These are phyloP conservation scores for Notothenia coriiceps DNA, from an alignment of 2,113 vertebrate genomes.

Conservation along the genomic window DNA sequence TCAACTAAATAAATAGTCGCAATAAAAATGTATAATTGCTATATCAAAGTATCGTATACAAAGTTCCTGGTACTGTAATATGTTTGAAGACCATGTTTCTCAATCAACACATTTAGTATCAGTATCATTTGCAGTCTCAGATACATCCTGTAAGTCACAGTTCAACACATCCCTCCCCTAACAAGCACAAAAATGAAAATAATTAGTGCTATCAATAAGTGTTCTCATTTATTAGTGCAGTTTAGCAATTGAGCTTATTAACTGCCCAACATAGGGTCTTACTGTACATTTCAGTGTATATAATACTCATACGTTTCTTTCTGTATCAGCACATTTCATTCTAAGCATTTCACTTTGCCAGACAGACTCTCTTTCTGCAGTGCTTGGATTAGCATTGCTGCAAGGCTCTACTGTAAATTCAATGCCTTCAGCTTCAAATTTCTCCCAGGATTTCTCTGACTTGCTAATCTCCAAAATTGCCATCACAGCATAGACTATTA, in stretches of 20 bases:
- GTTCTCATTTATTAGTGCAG: background rate
- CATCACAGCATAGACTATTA: slow-evolving; percentile 48
- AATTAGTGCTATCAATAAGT: background rate
- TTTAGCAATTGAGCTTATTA: slow-evolving; percentile 4
- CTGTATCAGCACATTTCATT: slow-evolving; percentile 20
- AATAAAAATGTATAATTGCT: background rate
- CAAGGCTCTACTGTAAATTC: slow-evolving; percentile 35
- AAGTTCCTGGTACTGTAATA: background rate
- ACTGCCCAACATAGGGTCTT: background rate
- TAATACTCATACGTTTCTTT: slow-evolving; percentile 17
- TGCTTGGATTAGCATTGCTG: slow-evolving; percentile 51
- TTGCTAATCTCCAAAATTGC: slow-evolving; percentile 63
- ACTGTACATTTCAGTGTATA: slow-evolving; percentile 10
- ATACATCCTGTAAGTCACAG: background rate
- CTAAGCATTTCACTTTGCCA: slow-evolving; percentile 32
- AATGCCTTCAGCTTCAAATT: slow-evolving; percentile 59
- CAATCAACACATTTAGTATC: background rate
- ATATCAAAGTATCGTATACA: slow-evolving; percentile 1
- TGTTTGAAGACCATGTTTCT: background rate
- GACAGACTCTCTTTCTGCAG: slow-evolving; percentile 22
- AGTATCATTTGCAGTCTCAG: background rate
- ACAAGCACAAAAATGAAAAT: background rate
- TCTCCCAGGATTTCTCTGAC: slow-evolving; percentile 61
- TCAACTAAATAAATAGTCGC: background rate
- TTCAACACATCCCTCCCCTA: background rate